phyloP scores from a whole-genome alignment of 2,888 invertebrate genomes.

The Dicranocentrus wangi region DNA sequence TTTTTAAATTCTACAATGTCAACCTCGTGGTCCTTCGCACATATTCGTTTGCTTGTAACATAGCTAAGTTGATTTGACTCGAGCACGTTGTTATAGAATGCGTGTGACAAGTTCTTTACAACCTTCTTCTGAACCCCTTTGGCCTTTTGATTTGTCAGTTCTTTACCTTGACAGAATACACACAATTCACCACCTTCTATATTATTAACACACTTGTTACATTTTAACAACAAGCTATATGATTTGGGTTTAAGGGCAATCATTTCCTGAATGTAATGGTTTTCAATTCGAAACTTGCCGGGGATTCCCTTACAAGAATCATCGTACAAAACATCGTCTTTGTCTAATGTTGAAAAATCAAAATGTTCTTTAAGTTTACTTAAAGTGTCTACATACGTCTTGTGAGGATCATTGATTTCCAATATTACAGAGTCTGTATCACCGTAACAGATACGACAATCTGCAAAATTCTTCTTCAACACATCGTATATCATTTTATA shows the following conservation, averaged over 20 bases:
- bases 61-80: background rate
- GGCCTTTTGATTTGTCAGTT: background rate
- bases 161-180: background rate
- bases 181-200: background rate
- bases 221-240: constrained; percentile 2
- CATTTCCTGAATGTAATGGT: background rate
- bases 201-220: background rate
- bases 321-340: constrained; percentile 3
- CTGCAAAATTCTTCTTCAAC: background rate
- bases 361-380: background rate
- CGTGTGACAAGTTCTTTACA: background rate
- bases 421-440: constrained; percentile 23
- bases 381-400: background rate
- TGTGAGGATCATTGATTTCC: background rate
- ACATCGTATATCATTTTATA: constrained; percentile 2
- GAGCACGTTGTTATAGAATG: background rate
- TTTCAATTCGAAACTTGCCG: constrained; percentile 9
- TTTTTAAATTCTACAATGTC: background rate
- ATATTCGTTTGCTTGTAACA: background rate
- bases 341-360: constrained; percentile 9
- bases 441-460: background rate
- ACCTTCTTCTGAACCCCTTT: background rate
- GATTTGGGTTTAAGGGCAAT: background rate
- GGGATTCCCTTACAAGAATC: background rate
- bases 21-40: background rate